phyloP scores from a whole-genome alignment of 2,113 vertebrate species.

The Nematolebias whitei region DNA sequence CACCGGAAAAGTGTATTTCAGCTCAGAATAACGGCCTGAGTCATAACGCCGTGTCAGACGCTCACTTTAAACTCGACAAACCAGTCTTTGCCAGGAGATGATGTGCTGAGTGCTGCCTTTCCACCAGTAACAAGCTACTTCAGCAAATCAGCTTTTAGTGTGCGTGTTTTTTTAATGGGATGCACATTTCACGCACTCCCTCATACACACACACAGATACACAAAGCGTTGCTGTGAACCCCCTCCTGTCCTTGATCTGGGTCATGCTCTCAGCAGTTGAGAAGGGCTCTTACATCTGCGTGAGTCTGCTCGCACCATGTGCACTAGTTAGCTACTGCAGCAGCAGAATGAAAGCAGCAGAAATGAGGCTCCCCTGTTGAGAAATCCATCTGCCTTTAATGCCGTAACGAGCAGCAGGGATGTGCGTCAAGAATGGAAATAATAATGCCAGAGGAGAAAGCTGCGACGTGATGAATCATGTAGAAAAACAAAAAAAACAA shows the following conservation, averaged over 20 bases:
- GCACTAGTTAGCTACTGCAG: slow-evolving; percentile 17
- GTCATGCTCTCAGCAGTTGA: slow-evolving; percentile 53
- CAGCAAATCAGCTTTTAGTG: slow-evolving; percentile 46
- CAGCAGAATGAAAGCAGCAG: slow-evolving; percentile 14
- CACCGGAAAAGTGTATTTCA: slow-evolving; percentile 8
- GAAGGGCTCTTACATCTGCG: slow-evolving; percentile 41
- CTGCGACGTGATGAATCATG: slow-evolving; percentile 13
- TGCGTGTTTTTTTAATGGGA: slow-evolving; percentile 39
- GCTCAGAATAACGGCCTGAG: slow-evolving; percentile 13
- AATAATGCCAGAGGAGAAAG: slow-evolving; percentile 15
- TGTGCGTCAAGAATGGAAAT: slow-evolving; percentile 9
- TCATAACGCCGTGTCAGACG: slow-evolving; percentile 30
- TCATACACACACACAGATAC: slow-evolving; percentile 13
- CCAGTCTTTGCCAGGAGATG: slow-evolving; percentile 19
- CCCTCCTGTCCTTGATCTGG: slow-evolving; percentile 47
- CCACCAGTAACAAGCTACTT: slow-evolving; percentile 60
- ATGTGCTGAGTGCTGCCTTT: slow-evolving; percentile 45
- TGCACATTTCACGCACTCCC: slow-evolving; percentile 5
- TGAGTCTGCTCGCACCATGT: slow-evolving; percentile 24
- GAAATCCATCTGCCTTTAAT: slow-evolving; percentile 39
- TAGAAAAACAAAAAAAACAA: not conserved
- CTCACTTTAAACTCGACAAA: slow-evolving; percentile 43
- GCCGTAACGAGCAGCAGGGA: slow-evolving; percentile 33
- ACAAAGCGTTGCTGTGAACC: slow-evolving; percentile 25
- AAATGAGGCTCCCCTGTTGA: slow-evolving; percentile 39